Conservation (phyloP, 2,113 vertebrate species). For the Leucopternis melanops region DNA sequence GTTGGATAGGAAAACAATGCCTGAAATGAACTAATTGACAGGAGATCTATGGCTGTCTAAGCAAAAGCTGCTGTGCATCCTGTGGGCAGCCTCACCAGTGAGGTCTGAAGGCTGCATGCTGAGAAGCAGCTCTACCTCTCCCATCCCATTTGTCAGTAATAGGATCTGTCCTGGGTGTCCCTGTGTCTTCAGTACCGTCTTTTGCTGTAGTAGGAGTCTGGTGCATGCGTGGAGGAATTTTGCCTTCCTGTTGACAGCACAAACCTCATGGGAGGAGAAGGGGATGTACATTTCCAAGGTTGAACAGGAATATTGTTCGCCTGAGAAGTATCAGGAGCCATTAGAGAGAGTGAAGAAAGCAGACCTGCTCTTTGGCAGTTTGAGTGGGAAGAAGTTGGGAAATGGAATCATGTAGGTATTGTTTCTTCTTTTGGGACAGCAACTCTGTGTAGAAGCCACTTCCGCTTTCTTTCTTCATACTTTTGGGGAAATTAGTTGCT, state of each 20-base stretch:
- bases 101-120: not conserved
- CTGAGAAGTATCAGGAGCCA: not conserved
- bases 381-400: not conserved
- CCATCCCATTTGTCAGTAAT: not conserved
- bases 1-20: not conserved
- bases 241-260: not conserved
- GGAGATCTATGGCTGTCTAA: accelerated
- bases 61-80: accelerated
- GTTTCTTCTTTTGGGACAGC: not conserved
- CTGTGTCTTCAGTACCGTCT: not conserved
- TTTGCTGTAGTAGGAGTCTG: not conserved
- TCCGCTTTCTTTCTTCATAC: not conserved
- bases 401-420: not conserved
- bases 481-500: not conserved
- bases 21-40: not conserved
- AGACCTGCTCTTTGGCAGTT: not conserved
- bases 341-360: not conserved
- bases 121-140: not conserved
- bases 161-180: not conserved
- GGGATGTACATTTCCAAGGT: not conserved
- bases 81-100: not conserved
- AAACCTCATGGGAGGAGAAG: not conserved
- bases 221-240: not conserved
- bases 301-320: not conserved
- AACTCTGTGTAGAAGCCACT: not conserved